Base-by-base conservation (phyloP, 1,140 invertebrate genomes). In the Uloborus diversus region DNA sequence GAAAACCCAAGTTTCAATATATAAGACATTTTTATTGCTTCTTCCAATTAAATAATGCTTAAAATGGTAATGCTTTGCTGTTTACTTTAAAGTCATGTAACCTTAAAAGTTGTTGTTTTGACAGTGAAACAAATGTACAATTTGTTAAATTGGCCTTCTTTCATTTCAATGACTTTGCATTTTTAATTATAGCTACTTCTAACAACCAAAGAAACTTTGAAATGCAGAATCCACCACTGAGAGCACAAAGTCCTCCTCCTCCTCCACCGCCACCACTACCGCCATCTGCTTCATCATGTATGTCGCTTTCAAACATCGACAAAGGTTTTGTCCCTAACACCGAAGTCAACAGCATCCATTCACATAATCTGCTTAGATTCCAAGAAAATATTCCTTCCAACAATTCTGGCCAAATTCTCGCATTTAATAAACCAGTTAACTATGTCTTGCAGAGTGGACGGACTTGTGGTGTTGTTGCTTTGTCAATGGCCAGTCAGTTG, bases 391-490 rank as follows among this genome's bases (percentile, higher is more conserved):
- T 53, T 53, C 23, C 7, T 1, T n/a, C 17, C 7, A 7, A 20
- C 17, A 4, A 53, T 20, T 1, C 49, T 20, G 23, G 23, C 49
- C 1, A 37, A 33, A 37, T 23, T 76, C 14, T 59, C 17, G 49
- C 42, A 7, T 68, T 49, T 78, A 65, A 9, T 9, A 62, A 73
- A 35, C 32, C 47, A 32, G 7, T 56, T 25, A 4, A 30, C 0
- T 33, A 61, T 61, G 23, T 82, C 33, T 62, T 75, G 94, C 76
- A 79, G 23, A 42, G 69, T 17, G 76, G 76, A 2, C 76, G 61
- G 17, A 37, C 93, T 83, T 96, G 94, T 87, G 94, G 94, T 11
- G 85, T 95, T 62, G 92, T 93, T 25, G 93, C 94, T 4, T 85
- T 95, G 13, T 91, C 91, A 35, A 95, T 95, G 92, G 88, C 92